Evolutionary conservation across 2,113 vertebrate genomes (phyloP).

Genomic region (Daphoenositta chrysoptera): DNA sequence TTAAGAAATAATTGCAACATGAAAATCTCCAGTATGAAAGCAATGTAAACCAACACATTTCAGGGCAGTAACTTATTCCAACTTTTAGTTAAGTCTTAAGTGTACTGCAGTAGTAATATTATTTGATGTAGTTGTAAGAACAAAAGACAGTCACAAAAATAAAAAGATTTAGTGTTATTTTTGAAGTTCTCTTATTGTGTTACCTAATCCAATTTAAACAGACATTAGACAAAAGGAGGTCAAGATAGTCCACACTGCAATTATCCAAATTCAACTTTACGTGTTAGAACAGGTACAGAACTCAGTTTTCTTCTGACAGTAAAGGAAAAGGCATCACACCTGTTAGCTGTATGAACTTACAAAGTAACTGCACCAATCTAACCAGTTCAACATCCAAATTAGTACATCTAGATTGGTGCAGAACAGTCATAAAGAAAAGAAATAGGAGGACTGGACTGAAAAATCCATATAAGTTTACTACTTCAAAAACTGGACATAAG

Average conservation of each 20-base stretch:
- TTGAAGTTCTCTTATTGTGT: neutral
- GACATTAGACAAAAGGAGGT: neutral
- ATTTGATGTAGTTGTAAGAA: neutral
- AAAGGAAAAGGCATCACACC: neutral
- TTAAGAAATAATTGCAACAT: neutral
- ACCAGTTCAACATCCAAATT: neutral
- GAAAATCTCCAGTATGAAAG: neutral
- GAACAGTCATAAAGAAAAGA: neutral
- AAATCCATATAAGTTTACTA: neutral
- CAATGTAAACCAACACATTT: neutral
- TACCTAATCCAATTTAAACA: neutral
- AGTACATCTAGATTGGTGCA: neutral
- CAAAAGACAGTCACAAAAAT: neutral
- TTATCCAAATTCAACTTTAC: neutral
- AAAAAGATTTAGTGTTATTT: neutral
- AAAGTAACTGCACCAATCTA: neutral
- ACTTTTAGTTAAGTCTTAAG: neutral
- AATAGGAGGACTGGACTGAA: neutral
- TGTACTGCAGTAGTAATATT: neutral
- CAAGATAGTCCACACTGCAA: neutral
- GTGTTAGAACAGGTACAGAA: neutral
- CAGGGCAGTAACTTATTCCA: neutral
- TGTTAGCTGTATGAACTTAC: neutral
- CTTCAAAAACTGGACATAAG: neutral
- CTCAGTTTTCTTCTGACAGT: neutral